Base-by-base conservation (phyloP, 2,113 vertebrate genomes). In the Pomatorhinus ruficollis region DNA sequence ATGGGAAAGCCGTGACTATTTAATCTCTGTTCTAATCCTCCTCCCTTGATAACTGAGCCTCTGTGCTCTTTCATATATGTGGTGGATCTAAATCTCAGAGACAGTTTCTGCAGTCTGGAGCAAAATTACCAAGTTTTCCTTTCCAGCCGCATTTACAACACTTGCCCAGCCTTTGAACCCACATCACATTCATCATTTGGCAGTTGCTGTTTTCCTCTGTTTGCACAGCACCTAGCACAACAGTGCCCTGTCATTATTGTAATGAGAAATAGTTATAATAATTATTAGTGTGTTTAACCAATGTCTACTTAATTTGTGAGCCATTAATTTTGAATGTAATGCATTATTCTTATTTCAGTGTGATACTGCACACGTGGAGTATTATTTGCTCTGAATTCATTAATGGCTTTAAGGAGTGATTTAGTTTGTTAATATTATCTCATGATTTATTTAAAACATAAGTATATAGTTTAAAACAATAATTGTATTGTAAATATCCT, bases 351-450 rank as follows among this genome's bases (percentile, higher is more conserved):
- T 74, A 28, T 72, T 95, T 83, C 69, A 52, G 69, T 50, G 30
- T 78, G 85, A 81, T 80, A 4, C 49, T 93, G 22, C 23, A 45
- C 82, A 56, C 1, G 1, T 80, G 82, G 78, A 64, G 39, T 85
- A 53, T 90, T 94, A 84, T 80, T 96, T 84, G 71, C 60, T 92
- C 35, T 24, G 22, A 78, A 87, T 89, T 89, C 79, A 87, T 89
- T 87, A 95, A 83, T 1, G 3, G 44, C 75, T 91, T 79, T 81
- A 70, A 78, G 70, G 83, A 68, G 44, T 72, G 65, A 64, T 64
- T 97, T 96, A n/a, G 37, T 90, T 95, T 85, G 74, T 90, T 97
- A 95, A 63, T 76, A 70, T 82, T 95, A 91, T 88, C 86, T 78
- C 31, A 7, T 70, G 50, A 94, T 91, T 91, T 95, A 92, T 94